These are phyloP conservation scores for Gobionotothen gibberifrons DNA, from an alignment of 2,797 vertebrate species.

Conservation along the genomic window DNA sequence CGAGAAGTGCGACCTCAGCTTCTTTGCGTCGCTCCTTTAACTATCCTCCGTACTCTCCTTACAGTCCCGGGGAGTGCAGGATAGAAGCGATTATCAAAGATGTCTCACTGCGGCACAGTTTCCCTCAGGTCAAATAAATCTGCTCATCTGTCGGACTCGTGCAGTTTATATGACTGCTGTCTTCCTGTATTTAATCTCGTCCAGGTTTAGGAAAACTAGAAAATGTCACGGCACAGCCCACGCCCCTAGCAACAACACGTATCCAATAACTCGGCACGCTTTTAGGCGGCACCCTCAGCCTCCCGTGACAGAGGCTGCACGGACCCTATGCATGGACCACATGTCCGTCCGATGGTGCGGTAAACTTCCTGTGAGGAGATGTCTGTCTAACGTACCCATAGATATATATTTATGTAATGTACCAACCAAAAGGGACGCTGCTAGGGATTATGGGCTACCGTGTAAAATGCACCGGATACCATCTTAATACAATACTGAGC, in stretches of 20 bases:
- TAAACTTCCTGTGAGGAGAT: slow-evolving; percentile 44
- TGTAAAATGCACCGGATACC: slow-evolving; percentile 21
- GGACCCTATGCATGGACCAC: slow-evolving; percentile 65
- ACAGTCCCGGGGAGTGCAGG: slow-evolving; percentile 36
- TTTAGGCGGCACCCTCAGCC: slow-evolving; percentile 69
- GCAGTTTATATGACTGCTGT: slow-evolving; percentile 24
- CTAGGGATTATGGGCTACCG: slow-evolving; percentile 15
- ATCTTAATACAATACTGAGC: slow-evolving; percentile 6
- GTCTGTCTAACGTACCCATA: neutral
- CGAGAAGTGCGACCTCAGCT: slow-evolving; percentile 57
- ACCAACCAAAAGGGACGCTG: slow-evolving; percentile 34
- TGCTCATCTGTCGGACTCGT: slow-evolving; percentile 38
- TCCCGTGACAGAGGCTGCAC: slow-evolving; percentile 58
- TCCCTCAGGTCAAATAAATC: slow-evolving; percentile 42
- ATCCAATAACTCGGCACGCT: slow-evolving; percentile 79
- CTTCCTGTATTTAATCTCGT: slow-evolving; percentile 43
- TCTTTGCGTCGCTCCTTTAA: slow-evolving; percentile 35
- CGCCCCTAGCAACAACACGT: slow-evolving; percentile 84
- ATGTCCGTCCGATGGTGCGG: slow-evolving; percentile 63
- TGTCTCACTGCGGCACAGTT: slow-evolving; percentile 77
- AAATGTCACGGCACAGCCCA: slow-evolving; percentile 64
- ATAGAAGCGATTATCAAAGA: slow-evolving; percentile 67
- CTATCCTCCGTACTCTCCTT: slow-evolving; percentile 17
- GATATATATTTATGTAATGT: neutral
- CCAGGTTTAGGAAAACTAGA: slow-evolving; percentile 30